These are phyloP conservation scores for Dolomedes plantarius DNA, from an alignment of 2,888 invertebrate species.

Conservation along the genomic window DNA sequence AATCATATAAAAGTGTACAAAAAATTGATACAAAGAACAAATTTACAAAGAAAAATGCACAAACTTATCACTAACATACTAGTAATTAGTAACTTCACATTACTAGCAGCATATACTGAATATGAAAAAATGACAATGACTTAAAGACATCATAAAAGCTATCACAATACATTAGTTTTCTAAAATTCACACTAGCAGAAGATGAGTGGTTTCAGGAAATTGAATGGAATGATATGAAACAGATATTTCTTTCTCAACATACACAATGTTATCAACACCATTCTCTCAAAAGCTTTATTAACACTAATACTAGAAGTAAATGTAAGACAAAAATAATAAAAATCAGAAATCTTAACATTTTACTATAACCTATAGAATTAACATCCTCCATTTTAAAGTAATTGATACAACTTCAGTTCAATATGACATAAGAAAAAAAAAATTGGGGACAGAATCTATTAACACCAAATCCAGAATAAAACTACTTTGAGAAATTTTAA, in stretches of 20 bases:
- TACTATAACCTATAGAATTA: too few relatives aligned
- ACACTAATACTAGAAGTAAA: too few relatives aligned
- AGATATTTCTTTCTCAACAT: not conserved
- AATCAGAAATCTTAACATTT: too few relatives aligned
- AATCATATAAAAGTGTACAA: not conserved
- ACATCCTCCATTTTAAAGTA: too few relatives aligned
- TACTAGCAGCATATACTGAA: not conserved
- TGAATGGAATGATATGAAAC: not conserved
- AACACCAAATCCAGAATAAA: too few relatives aligned
- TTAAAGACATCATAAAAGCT: not conserved
- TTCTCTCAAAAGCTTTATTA: too few relatives aligned
- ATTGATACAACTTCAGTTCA: too few relatives aligned
- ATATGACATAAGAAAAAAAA: too few relatives aligned
- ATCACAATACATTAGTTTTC: not conserved
- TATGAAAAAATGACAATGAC: not conserved
- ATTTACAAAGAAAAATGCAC: not conserved
- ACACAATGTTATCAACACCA: not conserved
- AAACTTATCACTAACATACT: constrained; percentile 3
- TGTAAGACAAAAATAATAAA: too few relatives aligned
- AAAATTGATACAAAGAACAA: not conserved
- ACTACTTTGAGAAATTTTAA: too few relatives aligned
- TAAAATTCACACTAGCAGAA: not conserved
- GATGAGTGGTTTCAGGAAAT: not conserved
- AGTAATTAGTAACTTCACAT: not conserved
- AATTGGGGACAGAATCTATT: too few relatives aligned